Evolutionary conservation across 2,113 vertebrate genomes (phyloP).

Genomic region (Bagarius yarrelli): DNA sequence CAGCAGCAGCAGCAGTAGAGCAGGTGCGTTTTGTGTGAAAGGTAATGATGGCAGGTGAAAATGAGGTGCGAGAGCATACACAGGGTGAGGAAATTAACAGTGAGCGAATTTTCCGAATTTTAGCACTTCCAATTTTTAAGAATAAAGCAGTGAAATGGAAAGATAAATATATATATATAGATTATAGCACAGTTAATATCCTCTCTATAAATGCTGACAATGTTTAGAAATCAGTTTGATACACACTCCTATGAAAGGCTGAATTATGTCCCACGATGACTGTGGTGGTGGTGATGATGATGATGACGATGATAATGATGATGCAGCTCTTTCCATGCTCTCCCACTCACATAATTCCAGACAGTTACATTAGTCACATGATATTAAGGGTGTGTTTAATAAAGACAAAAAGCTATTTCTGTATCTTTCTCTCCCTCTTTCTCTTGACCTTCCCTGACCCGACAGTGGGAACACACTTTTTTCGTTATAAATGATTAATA

Average conservation of each 20-base stretch:
- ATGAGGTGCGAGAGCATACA: not conserved
- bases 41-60: not conserved
- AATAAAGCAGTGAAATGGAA: not conserved
- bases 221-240: too few species aligned
- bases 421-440: not conserved
- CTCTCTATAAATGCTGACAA: too few species aligned
- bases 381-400: constrained; percentile 31
- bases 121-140: too few species aligned
- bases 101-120: too few species aligned
- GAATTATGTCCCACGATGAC: not conserved
- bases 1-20: not conserved
- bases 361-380: not conserved
- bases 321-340: not conserved
- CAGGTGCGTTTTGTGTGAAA: not conserved
- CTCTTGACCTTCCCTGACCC: not conserved
- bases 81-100: not conserved
- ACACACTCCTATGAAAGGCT: not conserved
- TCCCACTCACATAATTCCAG: not conserved
- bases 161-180: not conserved
- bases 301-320: not conserved
- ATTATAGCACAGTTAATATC: too few species aligned
- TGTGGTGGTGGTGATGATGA: not conserved
- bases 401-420: not conserved
- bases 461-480: not conserved
- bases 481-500: too few species aligned